phyloP scores from a whole-genome alignment of 1,140 invertebrate genomes.

The Zaprionus vittiger region DNA sequence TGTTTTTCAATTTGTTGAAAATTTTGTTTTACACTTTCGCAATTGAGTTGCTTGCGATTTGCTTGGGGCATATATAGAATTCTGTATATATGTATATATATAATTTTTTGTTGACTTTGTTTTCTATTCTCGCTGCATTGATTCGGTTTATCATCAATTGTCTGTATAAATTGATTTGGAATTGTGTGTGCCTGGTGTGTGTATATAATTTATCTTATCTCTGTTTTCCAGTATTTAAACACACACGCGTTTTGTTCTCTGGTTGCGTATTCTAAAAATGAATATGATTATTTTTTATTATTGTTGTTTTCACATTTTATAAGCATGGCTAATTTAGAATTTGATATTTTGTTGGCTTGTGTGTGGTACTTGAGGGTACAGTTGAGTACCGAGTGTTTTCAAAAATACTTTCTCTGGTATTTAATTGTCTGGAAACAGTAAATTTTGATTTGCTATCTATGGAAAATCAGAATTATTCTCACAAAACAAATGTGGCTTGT shows the following conservation, averaged over 20 bases:
- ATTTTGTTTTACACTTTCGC: conserved; percentile 50
- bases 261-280: conserved; percentile 67
- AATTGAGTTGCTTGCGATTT: conserved; percentile 55
- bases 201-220: conserved; percentile 76
- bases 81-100: conserved; percentile 31
- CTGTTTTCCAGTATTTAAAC: conserved; percentile 78
- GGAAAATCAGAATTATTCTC: not conserved
- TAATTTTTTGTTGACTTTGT: conserved; percentile 6
- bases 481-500: not conserved
- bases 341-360: conserved; percentile 14
- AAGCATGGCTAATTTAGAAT: conserved; percentile 65
- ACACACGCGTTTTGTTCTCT: conserved; percentile 55
- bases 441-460: not conserved
- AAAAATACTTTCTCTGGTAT: conserved; percentile 28
- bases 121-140: conserved; percentile 42
- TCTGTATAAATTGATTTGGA: conserved; percentile 22
- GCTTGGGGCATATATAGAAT: conserved; percentile 38
- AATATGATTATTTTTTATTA: conserved; percentile 42
- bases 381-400: conserved; percentile 21
- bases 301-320: conserved; percentile 48
- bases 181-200: conserved; percentile 42
- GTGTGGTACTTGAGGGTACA: conserved; percentile 2
- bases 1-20: conserved; percentile 20
- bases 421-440: conserved; percentile 63
- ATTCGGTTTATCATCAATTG: conserved; percentile 45